Percentiles rank a stretch among this genome's conserved stretches.
Evolutionary conservation across 2,888 invertebrate genomes (phyloP).

Genomic region (Leptinotarsa juncta): DNA sequence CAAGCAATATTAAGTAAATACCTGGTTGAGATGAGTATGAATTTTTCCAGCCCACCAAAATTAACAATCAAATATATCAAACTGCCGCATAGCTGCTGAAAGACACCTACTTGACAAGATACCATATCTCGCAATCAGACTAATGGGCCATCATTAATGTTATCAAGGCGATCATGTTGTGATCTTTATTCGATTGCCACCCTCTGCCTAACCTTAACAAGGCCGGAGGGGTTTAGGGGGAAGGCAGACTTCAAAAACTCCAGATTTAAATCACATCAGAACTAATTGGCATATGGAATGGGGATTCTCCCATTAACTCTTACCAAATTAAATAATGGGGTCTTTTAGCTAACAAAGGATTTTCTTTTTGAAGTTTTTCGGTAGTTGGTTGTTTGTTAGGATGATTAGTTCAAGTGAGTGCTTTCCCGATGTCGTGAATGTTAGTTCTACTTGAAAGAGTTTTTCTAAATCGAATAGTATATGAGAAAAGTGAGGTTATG

Average conservation of each 20-base stretch:
- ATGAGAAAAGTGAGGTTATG: no score
- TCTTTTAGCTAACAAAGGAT: constrained; percentile 22
- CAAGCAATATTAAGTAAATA: no score
- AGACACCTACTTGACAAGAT: constrained; percentile 33
- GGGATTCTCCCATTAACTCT: constrained; percentile 40
- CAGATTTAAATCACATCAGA: constrained; percentile 53
- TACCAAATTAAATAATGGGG: constrained; percentile 39
- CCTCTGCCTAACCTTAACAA: constrained; percentile 55
- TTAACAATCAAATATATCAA: not conserved
- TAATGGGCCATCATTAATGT: constrained; percentile 58
- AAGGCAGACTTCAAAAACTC: constrained; percentile 52
- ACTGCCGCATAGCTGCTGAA: not conserved
- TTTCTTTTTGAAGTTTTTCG: constrained; percentile 25
- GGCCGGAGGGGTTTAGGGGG: constrained; percentile 39
- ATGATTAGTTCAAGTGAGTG: constrained; percentile 21
- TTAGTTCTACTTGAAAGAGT: not conserved
- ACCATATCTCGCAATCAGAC: constrained; percentile 49
- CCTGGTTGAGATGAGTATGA: no score
- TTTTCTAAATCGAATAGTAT: not conserved
- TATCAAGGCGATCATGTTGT: constrained; percentile 51
- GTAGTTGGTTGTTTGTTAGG: constrained; percentile 20
- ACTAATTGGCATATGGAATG: constrained; percentile 51
- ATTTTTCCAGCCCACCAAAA: not conserved
- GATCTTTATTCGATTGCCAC: constrained; percentile 54
- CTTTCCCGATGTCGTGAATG: not conserved